Conservation (phyloP, 1,140 invertebrate genomes). For the Aphidius ervi region DNA sequence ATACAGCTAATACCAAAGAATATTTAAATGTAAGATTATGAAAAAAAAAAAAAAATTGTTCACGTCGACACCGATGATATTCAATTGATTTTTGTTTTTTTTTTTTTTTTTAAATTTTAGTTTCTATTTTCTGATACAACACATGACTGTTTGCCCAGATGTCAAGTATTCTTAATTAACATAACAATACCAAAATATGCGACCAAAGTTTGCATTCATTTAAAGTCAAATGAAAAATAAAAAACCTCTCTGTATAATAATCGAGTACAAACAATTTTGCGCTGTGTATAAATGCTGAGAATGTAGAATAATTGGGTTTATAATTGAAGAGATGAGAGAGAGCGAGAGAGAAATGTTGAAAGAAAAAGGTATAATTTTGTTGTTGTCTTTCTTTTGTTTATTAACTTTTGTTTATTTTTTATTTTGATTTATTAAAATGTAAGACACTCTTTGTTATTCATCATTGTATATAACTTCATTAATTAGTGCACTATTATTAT, state of each 20-base stretch:
- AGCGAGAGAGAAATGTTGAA: constrained; percentile 18
- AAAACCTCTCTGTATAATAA: constrained; percentile 12
- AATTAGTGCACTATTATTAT: constrained; percentile 49
- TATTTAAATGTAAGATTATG: constrained; percentile 35
- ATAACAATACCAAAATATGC: background rate
- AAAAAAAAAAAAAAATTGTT: constrained; percentile 3
- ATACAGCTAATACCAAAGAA: constrained; percentile 52
- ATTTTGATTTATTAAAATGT: constrained; percentile 3
- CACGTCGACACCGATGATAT: constrained; percentile 22
- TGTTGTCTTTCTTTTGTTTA: constrained; percentile 16
- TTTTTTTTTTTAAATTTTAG: too few relatives aligned
- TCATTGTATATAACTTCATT: constrained; percentile 52
- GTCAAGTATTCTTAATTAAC: background rate
- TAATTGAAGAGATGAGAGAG: background rate
- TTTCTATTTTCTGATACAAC: too few relatives aligned
- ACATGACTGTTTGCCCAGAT: too few relatives aligned
- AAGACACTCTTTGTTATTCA: constrained; percentile 46
- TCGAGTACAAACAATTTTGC: constrained; percentile 32
- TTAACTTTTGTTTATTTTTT: constrained; percentile 21
- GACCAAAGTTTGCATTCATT: background rate
- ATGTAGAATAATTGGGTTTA: too few relatives aligned
- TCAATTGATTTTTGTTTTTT: constrained; percentile 7
- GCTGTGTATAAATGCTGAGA: constrained; percentile 12
- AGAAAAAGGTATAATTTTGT: constrained; percentile 18
- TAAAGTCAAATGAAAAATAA: background rate